phyloP scores from a whole-genome alignment of 64 coral and sea anemone species.

The Montipora foliosa region DNA sequence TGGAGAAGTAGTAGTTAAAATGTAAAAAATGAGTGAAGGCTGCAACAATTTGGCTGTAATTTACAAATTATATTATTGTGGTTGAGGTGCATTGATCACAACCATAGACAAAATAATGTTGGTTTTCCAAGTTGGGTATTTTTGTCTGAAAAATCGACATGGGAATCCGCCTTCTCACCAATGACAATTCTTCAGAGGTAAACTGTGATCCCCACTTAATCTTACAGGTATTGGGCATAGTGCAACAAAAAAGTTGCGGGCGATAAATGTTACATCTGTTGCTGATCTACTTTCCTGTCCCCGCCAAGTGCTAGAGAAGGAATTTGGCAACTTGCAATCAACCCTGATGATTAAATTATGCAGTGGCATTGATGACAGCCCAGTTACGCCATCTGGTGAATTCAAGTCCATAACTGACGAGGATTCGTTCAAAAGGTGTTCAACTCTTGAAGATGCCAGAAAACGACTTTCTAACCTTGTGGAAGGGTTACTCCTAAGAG shows the following conservation, averaged over 20 bases:
- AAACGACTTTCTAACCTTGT: slow-evolving; percentile 61
- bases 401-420: slow-evolving; percentile 87
- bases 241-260: slow-evolving; percentile 53
- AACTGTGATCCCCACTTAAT: background rate
- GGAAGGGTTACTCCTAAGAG: slow-evolving; percentile 62
- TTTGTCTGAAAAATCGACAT: too few species aligned
- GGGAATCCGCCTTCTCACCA: too few species aligned
- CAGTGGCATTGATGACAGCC: slow-evolving; percentile 79
- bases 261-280: slow-evolving; percentile 76
- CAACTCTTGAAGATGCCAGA: slow-evolving; percentile 66
- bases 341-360: slow-evolving; percentile 62
- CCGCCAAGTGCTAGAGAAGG: slow-evolving; percentile 29
- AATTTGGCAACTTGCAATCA: slow-evolving; percentile 45
- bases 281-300: slow-evolving; percentile 72
- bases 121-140: too few species aligned
- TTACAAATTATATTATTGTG: too few species aligned
- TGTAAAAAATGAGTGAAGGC: too few species aligned
- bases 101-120: too few species aligned
- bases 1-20: too few species aligned
- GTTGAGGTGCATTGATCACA: too few species aligned
- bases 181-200: too few species aligned
- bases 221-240: slow-evolving; percentile 80
- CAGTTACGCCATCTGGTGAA: slow-evolving; percentile 65
- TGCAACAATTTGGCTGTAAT: too few species aligned
- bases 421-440: slow-evolving; percentile 82